These are phyloP conservation scores for Stramonita haemastoma DNA, from an alignment of 2,888 invertebrate species.

Conservation along the genomic window DNA sequence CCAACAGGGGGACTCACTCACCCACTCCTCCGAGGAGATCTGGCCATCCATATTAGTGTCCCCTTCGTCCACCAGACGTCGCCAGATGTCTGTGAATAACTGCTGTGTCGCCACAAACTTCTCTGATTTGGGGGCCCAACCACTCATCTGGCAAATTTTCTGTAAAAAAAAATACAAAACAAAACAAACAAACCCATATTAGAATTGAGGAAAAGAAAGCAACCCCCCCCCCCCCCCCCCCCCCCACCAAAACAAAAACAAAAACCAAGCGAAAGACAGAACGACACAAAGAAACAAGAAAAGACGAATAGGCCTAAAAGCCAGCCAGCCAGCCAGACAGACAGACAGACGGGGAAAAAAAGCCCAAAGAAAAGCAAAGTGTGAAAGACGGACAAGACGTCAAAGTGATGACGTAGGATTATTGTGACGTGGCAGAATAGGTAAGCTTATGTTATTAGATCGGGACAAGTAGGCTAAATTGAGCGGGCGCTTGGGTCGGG, in stretches of 20 bases:
- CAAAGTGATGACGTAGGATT: no score
- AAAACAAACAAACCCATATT: neutral
- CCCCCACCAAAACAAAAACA: neutral
- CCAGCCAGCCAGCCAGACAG: neutral
- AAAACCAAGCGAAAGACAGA: neutral
- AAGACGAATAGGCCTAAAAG: neutral
- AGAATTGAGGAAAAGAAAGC: neutral
- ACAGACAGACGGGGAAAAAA: neutral
- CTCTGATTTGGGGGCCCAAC: constrained; percentile 68
- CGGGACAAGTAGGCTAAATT: no score
- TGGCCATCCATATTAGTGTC: constrained; percentile 71
- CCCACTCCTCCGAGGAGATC: constrained; percentile 67
- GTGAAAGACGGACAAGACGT: no score
- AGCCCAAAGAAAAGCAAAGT: neutral
- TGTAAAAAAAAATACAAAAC: constrained; percentile 43
- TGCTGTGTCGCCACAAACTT: constrained; percentile 64
- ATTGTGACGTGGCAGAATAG: no score
- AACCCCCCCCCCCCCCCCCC: no score
- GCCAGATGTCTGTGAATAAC: constrained; percentile 72
- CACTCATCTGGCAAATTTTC: constrained; percentile 75
- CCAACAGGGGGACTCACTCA: neutral
- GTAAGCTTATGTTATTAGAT: no score
- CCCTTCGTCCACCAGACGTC: constrained; percentile 69
- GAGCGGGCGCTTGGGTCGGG: no score
- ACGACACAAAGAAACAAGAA: neutral